Percentiles rank a stretch among this genome's conserved stretches.
These are phyloP conservation scores for Butorides virescens DNA, from an alignment of 2,113 vertebrate genomes.

Conservation along the genomic window DNA sequence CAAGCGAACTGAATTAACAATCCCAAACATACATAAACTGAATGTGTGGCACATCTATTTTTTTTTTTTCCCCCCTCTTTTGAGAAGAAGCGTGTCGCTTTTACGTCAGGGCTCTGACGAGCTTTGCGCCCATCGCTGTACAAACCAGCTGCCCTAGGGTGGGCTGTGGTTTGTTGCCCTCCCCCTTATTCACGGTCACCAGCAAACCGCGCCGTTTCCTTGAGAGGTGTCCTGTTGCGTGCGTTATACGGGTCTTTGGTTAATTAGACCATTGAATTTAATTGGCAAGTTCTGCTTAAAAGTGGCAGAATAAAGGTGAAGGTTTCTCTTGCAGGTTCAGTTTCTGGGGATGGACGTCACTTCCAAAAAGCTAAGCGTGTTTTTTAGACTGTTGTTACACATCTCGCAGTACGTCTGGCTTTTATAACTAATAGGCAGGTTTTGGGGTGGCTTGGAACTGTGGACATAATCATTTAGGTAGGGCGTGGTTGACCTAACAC, in stretches of 20 bases:
- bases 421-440: background rate
- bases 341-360: background rate
- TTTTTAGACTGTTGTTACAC: background rate
- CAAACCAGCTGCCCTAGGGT: background rate
- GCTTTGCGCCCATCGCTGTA: background rate
- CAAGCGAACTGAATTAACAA: background rate
- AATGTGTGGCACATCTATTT: background rate
- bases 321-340: background rate
- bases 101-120: rapidly evolving
- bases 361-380: background rate
- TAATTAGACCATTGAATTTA: background rate
- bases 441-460: background rate
- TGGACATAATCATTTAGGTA: background rate
- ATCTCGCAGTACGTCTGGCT: background rate
- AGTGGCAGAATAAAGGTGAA: background rate
- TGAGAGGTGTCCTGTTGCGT: background rate
- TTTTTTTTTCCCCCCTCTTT: background rate
- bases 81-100: background rate
- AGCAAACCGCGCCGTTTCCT: background rate
- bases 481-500: background rate
- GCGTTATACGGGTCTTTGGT: background rate
- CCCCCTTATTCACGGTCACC: background rate
- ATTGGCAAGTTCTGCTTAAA: background rate
- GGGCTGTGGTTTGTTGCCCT: background rate
- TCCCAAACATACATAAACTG: background rate